These are phyloP conservation scores for Aythya baeri DNA, from an alignment of 2,113 vertebrate species.

Conservation along the genomic window DNA sequence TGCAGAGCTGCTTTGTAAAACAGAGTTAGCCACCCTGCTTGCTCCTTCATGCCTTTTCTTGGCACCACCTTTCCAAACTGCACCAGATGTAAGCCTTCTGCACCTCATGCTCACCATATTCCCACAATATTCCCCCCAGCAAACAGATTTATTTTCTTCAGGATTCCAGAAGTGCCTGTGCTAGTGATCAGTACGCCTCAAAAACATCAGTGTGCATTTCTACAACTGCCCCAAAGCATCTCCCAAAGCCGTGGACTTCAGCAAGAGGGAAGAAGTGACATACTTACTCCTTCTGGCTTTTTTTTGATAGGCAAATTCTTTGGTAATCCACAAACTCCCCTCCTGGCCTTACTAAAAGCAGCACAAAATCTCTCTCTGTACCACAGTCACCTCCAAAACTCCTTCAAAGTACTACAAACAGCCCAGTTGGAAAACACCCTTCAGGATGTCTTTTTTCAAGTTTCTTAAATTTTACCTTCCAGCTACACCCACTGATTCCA, in stretches of 20 bases:
- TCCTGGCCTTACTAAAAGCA: neutral
- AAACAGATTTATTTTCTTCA: neutral
- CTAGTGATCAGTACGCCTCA: no score
- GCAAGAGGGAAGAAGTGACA: neutral
- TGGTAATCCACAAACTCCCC: neutral
- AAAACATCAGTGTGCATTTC: neutral
- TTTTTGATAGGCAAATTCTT: neutral
- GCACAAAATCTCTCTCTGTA: neutral
- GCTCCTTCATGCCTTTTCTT: neutral
- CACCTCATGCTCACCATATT: accelerated
- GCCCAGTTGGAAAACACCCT: neutral
- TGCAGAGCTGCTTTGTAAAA: neutral
- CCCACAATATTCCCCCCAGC: neutral
- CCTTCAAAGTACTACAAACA: neutral
- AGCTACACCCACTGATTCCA: neutral
- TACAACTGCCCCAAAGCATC: neutral
- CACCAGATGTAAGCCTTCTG: neutral
- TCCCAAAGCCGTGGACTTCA: neutral
- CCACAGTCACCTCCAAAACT: neutral
- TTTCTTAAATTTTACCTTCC: neutral
- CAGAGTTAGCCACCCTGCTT: neutral
- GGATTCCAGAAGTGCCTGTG: neutral
- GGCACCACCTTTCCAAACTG: neutral
- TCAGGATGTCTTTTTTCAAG: neutral
- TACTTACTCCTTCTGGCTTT: neutral